Base-by-base conservation (phyloP, 2,113 vertebrate genomes). In the Tetrao urogallus region DNA sequence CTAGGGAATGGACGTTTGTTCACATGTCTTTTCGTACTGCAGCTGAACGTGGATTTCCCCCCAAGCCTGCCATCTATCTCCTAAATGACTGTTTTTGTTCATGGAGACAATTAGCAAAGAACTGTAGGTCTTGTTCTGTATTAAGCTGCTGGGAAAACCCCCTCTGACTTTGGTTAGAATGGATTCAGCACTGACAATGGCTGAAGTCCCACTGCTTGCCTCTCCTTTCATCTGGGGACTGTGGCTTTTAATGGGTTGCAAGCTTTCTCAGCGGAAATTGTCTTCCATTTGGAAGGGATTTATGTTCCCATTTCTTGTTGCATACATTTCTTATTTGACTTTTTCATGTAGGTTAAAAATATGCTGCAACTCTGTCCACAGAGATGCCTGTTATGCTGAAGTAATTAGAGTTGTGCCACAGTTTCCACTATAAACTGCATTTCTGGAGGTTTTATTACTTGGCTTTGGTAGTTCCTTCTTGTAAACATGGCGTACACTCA, bases 371-470 rank as follows among this genome's bases (percentile, higher is more conserved):
- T 43, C 69, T 72, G 79, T 73, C 70, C 77, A 32, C 83, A 76
- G 90, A 78, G 82, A 67, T 88, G 92, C 65, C 10, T 12, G 52
- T 84, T 80, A 60, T 73, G 18, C 82, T 86, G 42, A 67, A 88
- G 75, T 92, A 92, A 87, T 94, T 96, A 94, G 90, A 94, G 50
- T 56, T 3, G 4, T 92, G 92, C 91, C 94, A 95, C 69, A 52
- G 64, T 95, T 96, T 88, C 93, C 93, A 83, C 82, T 92, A 67
- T 64, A 89, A 94, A 94, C 79, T 47, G 60, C 47, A 36, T 89
- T 92, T 93, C 75, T 86, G 65, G 54, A 60, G 67, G 47, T 92
- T 93, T 91, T 94, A 88, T 94, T 93, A 60, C 65, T 56, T 9
- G 5, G 36, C 89, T 57, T 70, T 82, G 72, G 72, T 64, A 67